These are phyloP conservation scores for Macrobrachium rosenbergii DNA, from an alignment of 1,140 invertebrate genomes.

Conservation along the genomic window DNA sequence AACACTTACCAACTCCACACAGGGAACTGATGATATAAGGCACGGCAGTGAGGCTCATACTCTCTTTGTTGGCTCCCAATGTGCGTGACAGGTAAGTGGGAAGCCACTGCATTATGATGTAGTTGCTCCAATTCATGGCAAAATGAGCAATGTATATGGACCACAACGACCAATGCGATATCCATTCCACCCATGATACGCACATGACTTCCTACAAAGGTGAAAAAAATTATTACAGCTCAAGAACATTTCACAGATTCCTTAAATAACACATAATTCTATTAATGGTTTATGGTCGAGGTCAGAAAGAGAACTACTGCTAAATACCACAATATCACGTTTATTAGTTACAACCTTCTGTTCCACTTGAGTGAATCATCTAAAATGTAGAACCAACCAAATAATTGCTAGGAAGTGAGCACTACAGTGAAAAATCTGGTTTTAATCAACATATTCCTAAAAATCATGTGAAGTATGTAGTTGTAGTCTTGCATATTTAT, in stretches of 20 bases:
- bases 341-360: no score
- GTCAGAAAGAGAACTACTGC: no score
- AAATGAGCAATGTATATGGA: conserved; percentile 85
- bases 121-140: conserved; percentile 88
- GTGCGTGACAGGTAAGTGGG: conserved; percentile 81
- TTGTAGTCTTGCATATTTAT: no score
- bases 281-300: no score
- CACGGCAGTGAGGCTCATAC: conserved; percentile 83
- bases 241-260: background rate
- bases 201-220: conserved; percentile 67
- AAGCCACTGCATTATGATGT: conserved; percentile 88
- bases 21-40: conserved; percentile 85
- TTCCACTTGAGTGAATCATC: no score
- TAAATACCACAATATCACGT: no score
- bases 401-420: no score
- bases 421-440: no score
- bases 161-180: conserved; percentile 82
- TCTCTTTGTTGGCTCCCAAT: conserved; percentile 79
- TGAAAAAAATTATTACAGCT: background rate
- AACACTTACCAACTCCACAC: conserved; percentile 78
- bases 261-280: no score
- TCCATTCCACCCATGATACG: conserved; percentile 79
- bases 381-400: no score
- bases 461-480: no score
- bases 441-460: no score